Conservation (phyloP, 2,113 vertebrate species). For the Rhinopomastus cyanomelas region DNA sequence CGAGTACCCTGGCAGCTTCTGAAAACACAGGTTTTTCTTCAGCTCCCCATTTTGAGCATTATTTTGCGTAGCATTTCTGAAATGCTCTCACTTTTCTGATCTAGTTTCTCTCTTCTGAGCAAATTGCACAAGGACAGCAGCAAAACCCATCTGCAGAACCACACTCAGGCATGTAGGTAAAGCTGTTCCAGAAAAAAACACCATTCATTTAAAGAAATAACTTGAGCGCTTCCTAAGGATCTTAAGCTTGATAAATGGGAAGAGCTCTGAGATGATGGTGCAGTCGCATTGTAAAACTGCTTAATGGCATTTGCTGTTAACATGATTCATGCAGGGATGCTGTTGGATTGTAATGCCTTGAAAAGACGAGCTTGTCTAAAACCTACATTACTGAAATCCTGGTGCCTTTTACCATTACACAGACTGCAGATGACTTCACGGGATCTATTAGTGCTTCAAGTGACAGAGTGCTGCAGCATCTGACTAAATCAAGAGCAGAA, state of each 20-base stretch:
- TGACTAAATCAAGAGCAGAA: not conserved
- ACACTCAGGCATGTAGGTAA: not conserved
- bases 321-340: not conserved
- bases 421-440: not conserved
- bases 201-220: not conserved
- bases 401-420: not conserved
- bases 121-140: rapidly evolving
- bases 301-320: not conserved
- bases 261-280: not conserved
- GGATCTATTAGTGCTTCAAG: not conserved
- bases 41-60: not conserved
- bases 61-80: not conserved
- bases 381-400: not conserved
- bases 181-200: not conserved
- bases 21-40: not conserved
- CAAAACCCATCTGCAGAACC: not conserved
- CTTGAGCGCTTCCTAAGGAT: not conserved
- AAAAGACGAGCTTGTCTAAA: not conserved
- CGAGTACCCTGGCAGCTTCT: not conserved
- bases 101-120: not conserved
- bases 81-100: not conserved
- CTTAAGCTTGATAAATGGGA: not conserved
- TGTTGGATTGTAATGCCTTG: conserved; percentile 1
- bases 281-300: not conserved
- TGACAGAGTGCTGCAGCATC: not conserved